Conservation (phyloP, 37 sponge, comb jelly and placozoan species). For the Petrosia ficiformis region DNA sequence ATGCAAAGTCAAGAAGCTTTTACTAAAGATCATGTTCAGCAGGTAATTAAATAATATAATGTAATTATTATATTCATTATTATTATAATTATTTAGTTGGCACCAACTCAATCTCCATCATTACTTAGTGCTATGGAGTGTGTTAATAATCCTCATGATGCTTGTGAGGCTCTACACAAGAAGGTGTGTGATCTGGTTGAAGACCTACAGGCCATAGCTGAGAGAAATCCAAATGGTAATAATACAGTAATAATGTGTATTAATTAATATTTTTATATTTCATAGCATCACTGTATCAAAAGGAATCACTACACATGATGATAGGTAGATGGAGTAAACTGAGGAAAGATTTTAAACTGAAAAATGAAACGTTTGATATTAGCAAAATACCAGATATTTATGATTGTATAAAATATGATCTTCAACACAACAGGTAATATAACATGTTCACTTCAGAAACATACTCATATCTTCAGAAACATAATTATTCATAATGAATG, state of each 20-base stretch:
- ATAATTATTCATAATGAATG: no score
- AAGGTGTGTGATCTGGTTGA: slow-evolving; percentile 19
- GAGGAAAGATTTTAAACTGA: slow-evolving; percentile 79
- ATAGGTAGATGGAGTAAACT: slow-evolving; percentile 84
- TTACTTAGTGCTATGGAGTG: slow-evolving; percentile 55
- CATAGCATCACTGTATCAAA: neutral
- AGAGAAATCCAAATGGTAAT: neutral
- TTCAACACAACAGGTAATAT: slow-evolving; percentile 85
- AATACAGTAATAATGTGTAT: neutral
- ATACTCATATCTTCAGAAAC: slow-evolving; percentile 6
- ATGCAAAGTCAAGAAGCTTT: slow-evolving; percentile 38
- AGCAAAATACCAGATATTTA: slow-evolving; percentile 97
- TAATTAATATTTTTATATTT: neutral
- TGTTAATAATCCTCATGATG: slow-evolving; percentile 61
- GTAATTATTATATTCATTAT: neutral
- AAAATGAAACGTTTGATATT: slow-evolving; percentile 83
- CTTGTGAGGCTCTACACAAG: slow-evolving; percentile 49
- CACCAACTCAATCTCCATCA: slow-evolving; percentile 60
- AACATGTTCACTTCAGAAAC: neutral
- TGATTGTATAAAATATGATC: slow-evolving; percentile 93
- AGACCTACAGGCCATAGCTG: slow-evolving; percentile 17
- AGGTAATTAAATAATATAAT: slow-evolving; percentile 17
- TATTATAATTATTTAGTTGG: slow-evolving; percentile 46
- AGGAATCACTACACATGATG: slow-evolving; percentile 72
- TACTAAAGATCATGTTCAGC: slow-evolving; percentile 14